phyloP scores from a whole-genome alignment of 2,888 invertebrate species.

The Leuctra nigra region DNA sequence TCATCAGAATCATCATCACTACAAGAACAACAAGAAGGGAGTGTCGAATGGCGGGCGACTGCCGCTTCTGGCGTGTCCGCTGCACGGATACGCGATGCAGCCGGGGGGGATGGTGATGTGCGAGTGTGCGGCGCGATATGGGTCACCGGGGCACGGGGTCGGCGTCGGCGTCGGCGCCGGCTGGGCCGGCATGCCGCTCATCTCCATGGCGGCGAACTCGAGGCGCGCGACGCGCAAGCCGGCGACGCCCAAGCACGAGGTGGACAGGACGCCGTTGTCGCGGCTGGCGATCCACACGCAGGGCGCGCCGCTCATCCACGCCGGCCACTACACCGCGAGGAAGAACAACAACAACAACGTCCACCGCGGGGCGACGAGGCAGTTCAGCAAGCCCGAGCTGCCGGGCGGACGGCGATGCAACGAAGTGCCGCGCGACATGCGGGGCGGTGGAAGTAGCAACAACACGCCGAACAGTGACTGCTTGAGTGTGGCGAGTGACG shows the following conservation, averaged over 20 bases:
- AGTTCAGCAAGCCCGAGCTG: slow-evolving; percentile 15
- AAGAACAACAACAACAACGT: slow-evolving; percentile 37
- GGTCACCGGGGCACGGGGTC: slow-evolving; percentile 15
- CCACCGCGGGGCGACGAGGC: slow-evolving; percentile 1
- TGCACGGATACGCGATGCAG: slow-evolving; percentile 15
- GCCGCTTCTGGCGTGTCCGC: slow-evolving; percentile 16
- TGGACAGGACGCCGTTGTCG: slow-evolving; percentile 53
- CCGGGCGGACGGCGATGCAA: background rate
- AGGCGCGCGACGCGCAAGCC: slow-evolving; percentile 41
- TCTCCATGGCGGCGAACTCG: slow-evolving; percentile 63
- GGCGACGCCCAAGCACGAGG: slow-evolving; percentile 37
- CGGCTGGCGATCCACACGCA: slow-evolving; percentile 76
- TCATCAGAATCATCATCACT: slow-evolving; percentile 19
- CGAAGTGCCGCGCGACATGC: slow-evolving; percentile 28
- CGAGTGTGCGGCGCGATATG: slow-evolving; percentile 19
- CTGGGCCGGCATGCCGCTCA: slow-evolving; percentile 76
- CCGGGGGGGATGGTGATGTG: slow-evolving; percentile 11
- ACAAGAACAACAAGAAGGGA: slow-evolving; percentile 22
- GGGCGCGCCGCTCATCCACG: slow-evolving; percentile 74
- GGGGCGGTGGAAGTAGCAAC: slow-evolving; percentile 30
- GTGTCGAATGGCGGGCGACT: slow-evolving; percentile 12
- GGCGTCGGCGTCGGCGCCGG: slow-evolving; percentile 36
- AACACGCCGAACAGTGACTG: slow-evolving; percentile 55
- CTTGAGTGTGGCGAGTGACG: slow-evolving; percentile 68
- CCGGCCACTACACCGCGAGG: slow-evolving; percentile 52